phyloP scores from a whole-genome alignment of 2,888 invertebrate species.

The Drosophila borborema region DNA sequence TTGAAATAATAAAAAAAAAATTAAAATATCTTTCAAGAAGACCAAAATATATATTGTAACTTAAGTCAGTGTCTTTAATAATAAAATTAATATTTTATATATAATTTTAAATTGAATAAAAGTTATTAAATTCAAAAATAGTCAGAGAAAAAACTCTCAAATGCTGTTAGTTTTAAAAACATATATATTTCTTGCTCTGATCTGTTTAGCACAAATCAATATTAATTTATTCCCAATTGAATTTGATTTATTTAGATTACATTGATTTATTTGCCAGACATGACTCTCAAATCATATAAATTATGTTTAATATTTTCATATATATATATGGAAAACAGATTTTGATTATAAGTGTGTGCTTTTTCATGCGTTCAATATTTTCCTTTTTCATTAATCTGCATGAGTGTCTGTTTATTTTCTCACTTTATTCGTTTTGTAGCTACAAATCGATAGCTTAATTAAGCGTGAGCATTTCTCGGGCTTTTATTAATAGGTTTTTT shows the following conservation, averaged over 20 bases:
- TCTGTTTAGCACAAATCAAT: neutral
- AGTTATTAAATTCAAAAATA: no score
- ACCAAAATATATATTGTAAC: no score
- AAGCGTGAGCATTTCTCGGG: conserved; percentile 70
- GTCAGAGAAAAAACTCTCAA: no score
- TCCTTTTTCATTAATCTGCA: conserved; percentile 26
- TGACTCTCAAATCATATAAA: no score
- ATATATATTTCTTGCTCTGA: no score
- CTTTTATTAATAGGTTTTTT: conserved; percentile 73
- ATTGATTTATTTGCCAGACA: neutral
- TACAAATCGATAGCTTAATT: conserved; percentile 78
- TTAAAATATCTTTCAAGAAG: no score
- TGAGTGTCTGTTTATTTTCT: neutral
- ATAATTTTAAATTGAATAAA: no score
- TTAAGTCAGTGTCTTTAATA: no score
- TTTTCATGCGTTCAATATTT: neutral
- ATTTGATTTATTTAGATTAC: neutral
- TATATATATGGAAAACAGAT: neutral
- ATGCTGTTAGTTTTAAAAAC: no score
- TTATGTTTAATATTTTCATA: neutral
- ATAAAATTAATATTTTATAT: no score
- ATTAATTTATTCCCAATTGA: neutral
- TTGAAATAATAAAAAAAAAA: no score
- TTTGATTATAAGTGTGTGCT: neutral
- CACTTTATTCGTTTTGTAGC: conserved; percentile 32